Base-by-base conservation (phyloP, 92 coral and sea anemone genomes). In the Actinostola sp. region DNA sequence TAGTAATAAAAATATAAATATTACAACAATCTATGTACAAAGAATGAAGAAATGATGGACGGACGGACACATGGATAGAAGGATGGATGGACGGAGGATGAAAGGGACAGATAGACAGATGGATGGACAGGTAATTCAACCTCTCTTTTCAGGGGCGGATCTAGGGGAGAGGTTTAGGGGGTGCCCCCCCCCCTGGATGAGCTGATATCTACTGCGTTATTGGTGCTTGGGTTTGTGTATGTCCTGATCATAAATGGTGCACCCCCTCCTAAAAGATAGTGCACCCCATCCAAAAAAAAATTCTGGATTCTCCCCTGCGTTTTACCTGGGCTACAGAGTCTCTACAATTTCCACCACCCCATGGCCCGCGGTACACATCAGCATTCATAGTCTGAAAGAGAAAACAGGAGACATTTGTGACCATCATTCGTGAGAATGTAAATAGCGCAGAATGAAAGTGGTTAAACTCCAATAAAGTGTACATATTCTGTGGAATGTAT, bases 321-420 rank as follows among this genome's bases (percentile, higher is more conserved):
- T 58, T 28, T n/a, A 86, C 92, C 91, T 95, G 99, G n/a, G 97
- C 92, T 29, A 95, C 67, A 2, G 99, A 95, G 62, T 92, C 89
- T 15, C 99, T 88, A 75, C 99, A 95, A 50, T 83, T 78, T 3
- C 95, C 89, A 32, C 99, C 99, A 11, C 99, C 99, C 99, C 99
- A 95, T 0, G 87, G 86, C 19, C 99, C 99, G 25, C 88, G 86
- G 65, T 91, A 95, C 50, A 95, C 99, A 68, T 95, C 94, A 20
- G 99, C 80, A 49, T 91, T 91, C 97, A 95, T 91, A 1, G 85
- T 67, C 99, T 95, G 24, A 32, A 73, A 28, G 33, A n/a, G n/a
- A 23, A 72, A 53, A 56, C 43, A 32, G 26, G 10, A 30, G 25
- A 63, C 17, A 14, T 31, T 58, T 14, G 17, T 25, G 23, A n/a